Evolutionary conservation across 2,888 invertebrate genomes (phyloP), one percentile per base, ranked within the genome.

Genomic region (Rutpela maculata): DNA sequence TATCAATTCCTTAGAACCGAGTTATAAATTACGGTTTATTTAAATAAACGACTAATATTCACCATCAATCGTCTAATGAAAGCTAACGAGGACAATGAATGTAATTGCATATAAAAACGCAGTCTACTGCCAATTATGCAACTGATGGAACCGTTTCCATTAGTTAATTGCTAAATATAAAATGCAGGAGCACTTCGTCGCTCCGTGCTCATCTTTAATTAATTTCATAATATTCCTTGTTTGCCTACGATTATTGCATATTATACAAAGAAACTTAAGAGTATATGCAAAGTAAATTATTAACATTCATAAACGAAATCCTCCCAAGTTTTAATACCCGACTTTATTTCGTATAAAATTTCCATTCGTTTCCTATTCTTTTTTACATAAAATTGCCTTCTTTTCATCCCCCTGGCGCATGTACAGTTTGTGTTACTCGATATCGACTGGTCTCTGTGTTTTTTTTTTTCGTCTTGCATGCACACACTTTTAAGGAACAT

Each of bases 271-370:
- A 86, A 86, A 85, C 84, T 85, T 83, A 80, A 81, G 82, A 84
- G 83, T 86, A 84, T 88, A 89, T 89, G 89, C 89, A 89, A 89
- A 89, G 89, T 89, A 89, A 89, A 89, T 89, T 89, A 89, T 89
- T 89, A 89, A 88, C 89, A 89, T 89, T 89, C 89, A 88, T 89
- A 89, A 89, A 89, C 88, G 88, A 88, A 88, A 88, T 86, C 87
- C 87, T 86, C 81, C 82, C 85, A 86, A 88, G 86, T 88, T 89
- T 89, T 89, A 88, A 89, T 88, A 86, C 87, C 84, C 86, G 87
- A 88, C 88, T 88, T 89, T 88, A 88, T 88, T 88, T 88, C 88
- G 88, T 88, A 89, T 89, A 89, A 89, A 89, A 89, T 89, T 89
- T 89, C 88, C 89, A 89, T 89, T 88, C 88, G 88, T 88, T 86